These are phyloP conservation scores for Noctua janthe DNA, from an alignment of 2,888 invertebrate species.

Conservation along the genomic window DNA sequence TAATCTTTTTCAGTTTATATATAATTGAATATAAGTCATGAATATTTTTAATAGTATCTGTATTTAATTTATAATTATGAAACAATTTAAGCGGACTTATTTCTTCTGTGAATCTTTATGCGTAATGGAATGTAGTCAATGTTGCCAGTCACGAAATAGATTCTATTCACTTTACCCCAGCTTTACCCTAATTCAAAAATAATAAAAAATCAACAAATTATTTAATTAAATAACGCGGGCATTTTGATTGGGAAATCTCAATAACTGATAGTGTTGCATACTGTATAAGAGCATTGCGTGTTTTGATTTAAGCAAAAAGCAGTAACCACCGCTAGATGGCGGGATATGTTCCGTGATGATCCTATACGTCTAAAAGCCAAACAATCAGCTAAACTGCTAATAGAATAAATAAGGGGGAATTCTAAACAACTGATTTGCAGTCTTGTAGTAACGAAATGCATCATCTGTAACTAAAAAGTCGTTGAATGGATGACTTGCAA, in stretches of 20 bases:
- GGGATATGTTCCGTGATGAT: background rate
- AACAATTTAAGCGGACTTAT: too few species aligned
- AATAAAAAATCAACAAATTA: background rate
- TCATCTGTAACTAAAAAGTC: background rate
- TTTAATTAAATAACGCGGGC: background rate
- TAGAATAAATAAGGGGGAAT: background rate
- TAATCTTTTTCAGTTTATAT: background rate
- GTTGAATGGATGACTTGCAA: too few species aligned
- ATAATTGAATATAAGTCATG: background rate
- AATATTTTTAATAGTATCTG: background rate
- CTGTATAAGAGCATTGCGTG: background rate
- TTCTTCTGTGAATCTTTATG: background rate
- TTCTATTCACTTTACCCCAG: too few species aligned
- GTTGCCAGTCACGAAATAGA: constrained; percentile 18
- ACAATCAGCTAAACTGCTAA: background rate
- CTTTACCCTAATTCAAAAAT: too few species aligned
- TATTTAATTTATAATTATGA: background rate
- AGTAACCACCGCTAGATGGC: constrained; percentile 19
- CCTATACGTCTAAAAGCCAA: background rate
- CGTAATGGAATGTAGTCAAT: constrained; percentile 39
- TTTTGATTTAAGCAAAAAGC: background rate
- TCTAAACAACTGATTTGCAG: background rate
- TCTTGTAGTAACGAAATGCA: background rate
- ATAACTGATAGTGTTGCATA: too few species aligned
- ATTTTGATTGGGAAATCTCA: background rate